These are phyloP conservation scores for Araneus ventricosus DNA, from an alignment of 1,140 invertebrate species.

Conservation along the genomic window DNA sequence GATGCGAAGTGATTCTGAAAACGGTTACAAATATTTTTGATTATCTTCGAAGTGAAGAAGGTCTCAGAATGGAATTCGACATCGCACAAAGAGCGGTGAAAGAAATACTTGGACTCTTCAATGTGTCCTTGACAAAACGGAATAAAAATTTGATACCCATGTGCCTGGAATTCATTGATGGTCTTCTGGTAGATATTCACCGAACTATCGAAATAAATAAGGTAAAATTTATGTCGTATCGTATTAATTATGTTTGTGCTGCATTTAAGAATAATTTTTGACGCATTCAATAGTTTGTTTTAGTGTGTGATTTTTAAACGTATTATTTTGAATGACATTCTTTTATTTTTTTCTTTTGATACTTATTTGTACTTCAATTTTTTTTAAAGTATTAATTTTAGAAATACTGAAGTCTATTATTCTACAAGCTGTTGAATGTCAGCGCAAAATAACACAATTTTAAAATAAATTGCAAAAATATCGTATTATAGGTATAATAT, in stretches of 20 bases:
- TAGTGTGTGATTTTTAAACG: neutral
- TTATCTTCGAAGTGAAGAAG: slow-evolving; percentile 2
- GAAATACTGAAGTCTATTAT: neutral
- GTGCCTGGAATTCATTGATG: slow-evolving; percentile 30
- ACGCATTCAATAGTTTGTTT: too few relatives aligned
- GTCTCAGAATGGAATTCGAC: slow-evolving; percentile 25
- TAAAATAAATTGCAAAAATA: too few relatives aligned
- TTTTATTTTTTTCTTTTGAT: too few relatives aligned
- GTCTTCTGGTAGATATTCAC: slow-evolving; percentile 11
- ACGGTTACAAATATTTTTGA: neutral
- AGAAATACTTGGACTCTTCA: neutral
- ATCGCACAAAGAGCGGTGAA: neutral
- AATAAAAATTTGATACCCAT: neutral
- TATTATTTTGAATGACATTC: too few relatives aligned
- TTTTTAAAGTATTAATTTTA: neutral
- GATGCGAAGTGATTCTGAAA: neutral
- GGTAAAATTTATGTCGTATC: neutral
- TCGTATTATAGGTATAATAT: too few relatives aligned
- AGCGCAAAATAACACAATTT: neutral
- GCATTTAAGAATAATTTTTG: too few relatives aligned
- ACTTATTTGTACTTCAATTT: neutral
- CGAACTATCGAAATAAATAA: slow-evolving; percentile 36
- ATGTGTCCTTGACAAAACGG: neutral
- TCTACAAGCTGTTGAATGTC: neutral
- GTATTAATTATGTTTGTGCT: too few relatives aligned